A percentile compares a stretch with the other conserved stretches of the same genome.
These are phyloP conservation scores for Globia sparganii DNA, from an alignment of 2,888 invertebrate genomes.

Conservation along the genomic window DNA sequence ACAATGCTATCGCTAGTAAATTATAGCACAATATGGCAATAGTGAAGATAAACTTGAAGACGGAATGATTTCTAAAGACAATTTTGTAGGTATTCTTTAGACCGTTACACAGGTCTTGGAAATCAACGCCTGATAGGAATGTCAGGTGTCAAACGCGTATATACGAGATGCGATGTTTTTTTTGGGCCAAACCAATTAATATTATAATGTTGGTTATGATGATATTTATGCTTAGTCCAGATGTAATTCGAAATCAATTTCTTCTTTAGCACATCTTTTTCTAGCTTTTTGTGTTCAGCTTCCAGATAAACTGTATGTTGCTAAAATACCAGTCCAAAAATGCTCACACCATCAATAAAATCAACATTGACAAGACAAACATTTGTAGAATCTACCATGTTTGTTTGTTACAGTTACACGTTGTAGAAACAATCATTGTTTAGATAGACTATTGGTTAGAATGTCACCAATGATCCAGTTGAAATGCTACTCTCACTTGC, in stretches of 20 bases:
- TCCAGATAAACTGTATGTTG: neutral
- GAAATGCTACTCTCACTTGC: slow-evolving; percentile 14
- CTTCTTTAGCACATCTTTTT: neutral
- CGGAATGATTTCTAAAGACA: slow-evolving; percentile 8
- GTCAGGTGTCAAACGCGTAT: neutral
- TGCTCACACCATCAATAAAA: neutral
- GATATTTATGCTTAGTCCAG: neutral
- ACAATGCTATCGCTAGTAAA: slow-evolving; percentile 33
- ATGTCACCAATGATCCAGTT: slow-evolving; percentile 9
- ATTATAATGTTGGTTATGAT: neutral
- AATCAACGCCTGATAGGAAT: slow-evolving; percentile 8
- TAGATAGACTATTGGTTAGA: slow-evolving; percentile 12
- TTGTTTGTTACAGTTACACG: slow-evolving; percentile 23
- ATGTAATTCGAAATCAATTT: neutral
- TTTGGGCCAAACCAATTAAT: neutral
- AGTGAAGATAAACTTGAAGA: neutral
- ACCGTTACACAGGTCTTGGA: neutral
- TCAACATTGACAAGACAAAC: slow-evolving; percentile 24
- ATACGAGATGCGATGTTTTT: neutral
- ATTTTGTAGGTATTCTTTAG: neutral
- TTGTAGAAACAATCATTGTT: slow-evolving; percentile 22
- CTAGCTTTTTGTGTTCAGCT: neutral
- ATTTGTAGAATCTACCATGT: slow-evolving; percentile 20
- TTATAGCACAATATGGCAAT: slow-evolving; percentile 20
- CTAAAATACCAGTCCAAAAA: neutral